Base-by-base conservation (phyloP, 2,797 vertebrate species). In the Platalea minor region DNA sequence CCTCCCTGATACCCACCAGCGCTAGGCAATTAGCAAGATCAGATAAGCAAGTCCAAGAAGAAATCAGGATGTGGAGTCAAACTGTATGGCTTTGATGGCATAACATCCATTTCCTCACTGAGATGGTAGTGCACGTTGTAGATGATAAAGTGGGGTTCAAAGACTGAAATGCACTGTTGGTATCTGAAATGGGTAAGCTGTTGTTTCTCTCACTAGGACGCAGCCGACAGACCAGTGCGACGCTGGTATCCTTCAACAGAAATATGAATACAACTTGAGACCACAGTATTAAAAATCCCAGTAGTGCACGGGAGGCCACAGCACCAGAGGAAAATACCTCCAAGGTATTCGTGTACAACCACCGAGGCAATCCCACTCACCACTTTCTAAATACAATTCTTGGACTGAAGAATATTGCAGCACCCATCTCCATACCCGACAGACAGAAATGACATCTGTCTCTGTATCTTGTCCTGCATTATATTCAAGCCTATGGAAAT, bases 381-480 rank as follows among this genome's bases (percentile, higher is more conserved):
- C 29, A 11, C 16, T 26, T 79, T 15, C 73, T 63, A 31, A 79
- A 37, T 16, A 13, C 11, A 64, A 0, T 16, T 72, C 63, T 50
- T n/a, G 51, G 35, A 10, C 1, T 68, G 53, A 76, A 68, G 35
- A 86, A 33, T 9, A 59, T 7, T 0, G 1, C 77, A 64, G 29
- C 45, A 64, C 39, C 50, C 13, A 16, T 25, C 45, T 69, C 50
- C 39, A 5, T 9, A 19, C 15, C 26, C 8, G 9, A n/a, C 53
- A 54, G 29, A 81, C 6, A 54, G 35, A 74, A 85, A 72, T 0
- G 0, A 13, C 0, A 1, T 8, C 51, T 43, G 37, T 14, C 37
- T 60, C 5, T 31, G 16, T 39, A 39, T 31, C 59, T 33, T 35
- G 33, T 31, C 37, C 50, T 79, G 57, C 17, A 28, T 31, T 54